phyloP scores from a whole-genome alignment of 2,113 vertebrate species.

The Acrocephalus arundinaceus region DNA sequence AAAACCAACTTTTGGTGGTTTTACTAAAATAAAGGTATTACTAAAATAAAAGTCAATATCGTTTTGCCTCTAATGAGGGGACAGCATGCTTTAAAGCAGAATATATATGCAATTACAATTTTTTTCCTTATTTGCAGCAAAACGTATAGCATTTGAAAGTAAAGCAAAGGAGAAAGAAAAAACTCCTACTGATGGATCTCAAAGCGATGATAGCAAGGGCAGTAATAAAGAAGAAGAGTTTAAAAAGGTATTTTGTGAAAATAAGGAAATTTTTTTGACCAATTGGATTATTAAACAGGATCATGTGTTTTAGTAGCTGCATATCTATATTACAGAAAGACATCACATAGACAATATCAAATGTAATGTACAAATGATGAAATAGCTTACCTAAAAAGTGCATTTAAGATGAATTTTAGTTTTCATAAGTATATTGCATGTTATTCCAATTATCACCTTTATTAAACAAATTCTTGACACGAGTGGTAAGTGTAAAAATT shows the following conservation, averaged over 20 bases:
- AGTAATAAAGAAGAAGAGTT: slow-evolving; percentile 77
- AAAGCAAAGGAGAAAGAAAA: slow-evolving; percentile 6
- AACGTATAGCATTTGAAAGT: slow-evolving; percentile 55
- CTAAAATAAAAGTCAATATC: neutral
- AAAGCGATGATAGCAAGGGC: slow-evolving; percentile 10
- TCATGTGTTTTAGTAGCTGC: neutral
- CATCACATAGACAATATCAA: neutral
- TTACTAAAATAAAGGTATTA: neutral
- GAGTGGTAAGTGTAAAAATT: neutral
- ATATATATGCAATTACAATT: neutral
- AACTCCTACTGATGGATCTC: neutral
- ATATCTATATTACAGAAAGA: neutral
- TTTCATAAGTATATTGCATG: neutral
- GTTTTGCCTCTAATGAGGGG: neutral
- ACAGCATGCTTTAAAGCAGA: neutral
- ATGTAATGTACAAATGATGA: neutral
- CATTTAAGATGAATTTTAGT: neutral
- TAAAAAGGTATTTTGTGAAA: slow-evolving; percentile 75
- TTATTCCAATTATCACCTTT: neutral
- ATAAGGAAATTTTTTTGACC: neutral
- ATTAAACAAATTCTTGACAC: neutral
- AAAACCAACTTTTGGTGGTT: neutral
- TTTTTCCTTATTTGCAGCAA: slow-evolving; percentile 38
- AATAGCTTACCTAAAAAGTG: neutral
- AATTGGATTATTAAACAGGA: neutral